Evolutionary conservation across 2,797 vertebrate genomes (phyloP).

Genomic region (Darevskia nairensis): DNA sequence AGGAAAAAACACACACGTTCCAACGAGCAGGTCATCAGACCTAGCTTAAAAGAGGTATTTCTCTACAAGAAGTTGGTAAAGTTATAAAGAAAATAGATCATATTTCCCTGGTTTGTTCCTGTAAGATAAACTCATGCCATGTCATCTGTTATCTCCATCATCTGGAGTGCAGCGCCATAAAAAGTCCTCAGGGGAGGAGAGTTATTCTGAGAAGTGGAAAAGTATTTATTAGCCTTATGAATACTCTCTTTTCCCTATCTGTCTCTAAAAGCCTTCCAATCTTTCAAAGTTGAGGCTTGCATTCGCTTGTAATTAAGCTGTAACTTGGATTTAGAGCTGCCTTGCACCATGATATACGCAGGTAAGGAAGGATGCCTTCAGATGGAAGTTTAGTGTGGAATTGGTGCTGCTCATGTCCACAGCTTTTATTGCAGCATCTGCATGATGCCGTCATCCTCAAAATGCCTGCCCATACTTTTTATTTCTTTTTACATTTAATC

Average conservation of each 20-base stretch:
- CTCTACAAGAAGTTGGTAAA: slow-evolving; percentile 36
- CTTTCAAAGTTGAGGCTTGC: slow-evolving; percentile 56
- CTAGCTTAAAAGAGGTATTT: slow-evolving; percentile 43
- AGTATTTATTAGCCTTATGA: slow-evolving; percentile 38
- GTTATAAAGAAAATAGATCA: background rate
- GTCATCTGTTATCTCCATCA: slow-evolving; percentile 45
- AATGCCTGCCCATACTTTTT: too few species aligned
- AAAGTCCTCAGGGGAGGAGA: slow-evolving; percentile 1
- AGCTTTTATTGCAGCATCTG: too few species aligned
- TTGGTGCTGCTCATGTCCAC: too few species aligned
- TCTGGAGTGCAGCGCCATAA: rapidly evolving
- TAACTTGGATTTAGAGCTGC: slow-evolving; percentile 52
- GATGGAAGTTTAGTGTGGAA: too few species aligned
- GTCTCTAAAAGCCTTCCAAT: slow-evolving; percentile 33
- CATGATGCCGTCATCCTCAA: too few species aligned
- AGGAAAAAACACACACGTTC: background rate
- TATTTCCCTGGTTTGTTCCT: slow-evolving; percentile 25
- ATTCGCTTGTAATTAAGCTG: slow-evolving; percentile 50
- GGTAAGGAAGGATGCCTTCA: background rate
- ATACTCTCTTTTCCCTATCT: slow-evolving; percentile 22
- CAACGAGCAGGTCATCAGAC: background rate
- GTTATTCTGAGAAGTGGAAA: background rate
- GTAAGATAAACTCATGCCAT: slow-evolving; percentile 2
- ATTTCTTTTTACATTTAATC: too few species aligned
- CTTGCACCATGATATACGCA: slow-evolving; percentile 3